Evolutionary conservation across 2,888 invertebrate species (phyloP), one percentile per base, ranked within the genome.

Genomic region (Muschampia plurimacula): DNA sequence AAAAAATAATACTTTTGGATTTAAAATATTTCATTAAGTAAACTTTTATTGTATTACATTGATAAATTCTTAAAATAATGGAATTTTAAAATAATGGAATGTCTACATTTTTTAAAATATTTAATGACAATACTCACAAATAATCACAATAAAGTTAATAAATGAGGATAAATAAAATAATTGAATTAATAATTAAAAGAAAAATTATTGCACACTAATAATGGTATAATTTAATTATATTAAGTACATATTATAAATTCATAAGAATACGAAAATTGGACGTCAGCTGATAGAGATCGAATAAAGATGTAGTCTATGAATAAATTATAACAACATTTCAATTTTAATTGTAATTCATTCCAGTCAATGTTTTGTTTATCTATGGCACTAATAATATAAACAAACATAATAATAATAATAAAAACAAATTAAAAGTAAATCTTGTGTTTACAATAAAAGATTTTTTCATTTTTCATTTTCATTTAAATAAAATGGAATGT

Each of bases 371-470:
- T 60, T 60, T 36, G 60, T 81, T 84, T 77, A 82, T 84, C 85
- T 90, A 92, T 92, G 91, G 91, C 91, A 92, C 91, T 90, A 89
- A 79, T 77, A 84, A 59, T 82, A 85, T 82, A 81, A 71, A 69
- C 36, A 74, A 73, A 75, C 70, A 68, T 69, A 52, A 36, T 72
- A 74, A 74, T 74, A 76, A 73, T 74, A 71, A n/a, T 22, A 22
- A 22, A 73, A 78, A 75, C 75, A 78, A 75, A 77, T 55, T 64
- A 76, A 75, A 72, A 69, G 49, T 73, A 75, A 69, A n/a, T n/a
- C n/a, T n/a, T n/a, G n/a, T n/a, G n/a, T n/a, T n/a, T n/a, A n/a
- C n/a, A n/a, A n/a, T n/a, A n/a, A n/a, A n/a, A n/a, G n/a, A n/a
- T n/a, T n/a, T n/a, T n/a, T n/a, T n/a, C n/a, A n/a, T n/a, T n/a